Evolutionary conservation across 1,140 invertebrate genomes (phyloP), one percentile per base, ranked within the genome.

Genomic region (Aphelinus certus): DNA sequence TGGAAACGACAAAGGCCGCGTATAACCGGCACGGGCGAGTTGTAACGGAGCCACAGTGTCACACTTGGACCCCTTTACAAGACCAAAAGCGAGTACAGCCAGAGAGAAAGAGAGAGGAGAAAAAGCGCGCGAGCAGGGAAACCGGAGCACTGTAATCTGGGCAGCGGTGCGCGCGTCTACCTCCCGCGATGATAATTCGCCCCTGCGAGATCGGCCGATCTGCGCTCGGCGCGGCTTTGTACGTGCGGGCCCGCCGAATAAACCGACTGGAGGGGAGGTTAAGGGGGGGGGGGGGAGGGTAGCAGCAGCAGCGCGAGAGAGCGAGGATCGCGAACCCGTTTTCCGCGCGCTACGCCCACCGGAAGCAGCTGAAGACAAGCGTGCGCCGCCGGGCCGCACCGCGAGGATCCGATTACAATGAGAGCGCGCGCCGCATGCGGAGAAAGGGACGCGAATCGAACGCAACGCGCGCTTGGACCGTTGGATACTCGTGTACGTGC

Each of bases 321-420:
- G 84, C 80, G 82, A 83, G 78, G 85, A 85, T 87, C 85, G 85
- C 85, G 84, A 88, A 88, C 86, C 86, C 87, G 87, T 88, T 88
- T 88, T 81, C 84, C 75, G 70, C 75, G 73, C 42, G 4, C 10
- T 73, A 86, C 86, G 87, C 87, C 87, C 86, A 88, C 87, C 87
- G 87, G 87, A 88, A 87, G 76, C 87, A 88, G 87, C 87, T 87
- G 87, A 82, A 79, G 68, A 72, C 70, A 77, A 76, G 77, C 77
- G 71, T 84, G 80, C 83, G 85, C 84, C 79, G 80, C 80, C 80
- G 47, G 26, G n/a, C 10, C 10, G 53, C 46, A 26, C 43, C 46
- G 61, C 80, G 72, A 68, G 81, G 83, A 87, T 87, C 87, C 84
- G 86, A 87, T 88, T 87, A 87, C 86, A 78, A 43, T 7, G 4